A percentile compares a stretch with the other conserved stretches of the same genome.
phyloP scores from a whole-genome alignment of 2,113 vertebrate species.

The Callipepla californica region DNA sequence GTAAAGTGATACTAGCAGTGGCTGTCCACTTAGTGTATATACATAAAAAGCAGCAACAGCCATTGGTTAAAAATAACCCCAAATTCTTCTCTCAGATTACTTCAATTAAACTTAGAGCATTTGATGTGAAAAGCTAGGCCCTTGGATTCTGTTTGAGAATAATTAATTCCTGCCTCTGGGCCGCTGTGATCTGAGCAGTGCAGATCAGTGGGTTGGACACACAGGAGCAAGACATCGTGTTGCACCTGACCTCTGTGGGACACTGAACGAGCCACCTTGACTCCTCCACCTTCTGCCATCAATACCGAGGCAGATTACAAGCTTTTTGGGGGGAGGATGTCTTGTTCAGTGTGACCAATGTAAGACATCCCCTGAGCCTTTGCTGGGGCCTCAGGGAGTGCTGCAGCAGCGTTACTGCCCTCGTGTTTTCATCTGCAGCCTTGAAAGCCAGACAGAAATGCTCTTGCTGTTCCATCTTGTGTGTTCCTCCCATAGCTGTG shows the following conservation, averaged over 20 bases:
- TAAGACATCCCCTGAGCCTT: neutral
- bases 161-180: neutral
- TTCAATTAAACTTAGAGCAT: conserved; percentile 57
- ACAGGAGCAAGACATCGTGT: neutral
- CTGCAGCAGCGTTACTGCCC: neutral
- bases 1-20: conserved; percentile 56
- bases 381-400: neutral
- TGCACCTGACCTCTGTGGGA: neutral
- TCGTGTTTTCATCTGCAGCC: neutral
- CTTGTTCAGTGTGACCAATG: neutral
- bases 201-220: neutral
- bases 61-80: conserved; percentile 46
- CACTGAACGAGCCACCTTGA: neutral
- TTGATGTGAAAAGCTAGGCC: conserved; percentile 18
- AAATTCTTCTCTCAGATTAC: conserved; percentile 62
- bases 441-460: neutral
- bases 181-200: neutral
- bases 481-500: neutral
- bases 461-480: accelerated
- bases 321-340: neutral
- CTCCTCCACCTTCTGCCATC: neutral
- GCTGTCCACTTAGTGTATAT: conserved; percentile 54
- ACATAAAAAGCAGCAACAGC: conserved; percentile 66
- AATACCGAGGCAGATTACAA: neutral
- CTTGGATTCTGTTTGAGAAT: neutral